Evolutionary conservation across 2,888 invertebrate species (phyloP).

Genomic region (Oscheius onirici): DNA sequence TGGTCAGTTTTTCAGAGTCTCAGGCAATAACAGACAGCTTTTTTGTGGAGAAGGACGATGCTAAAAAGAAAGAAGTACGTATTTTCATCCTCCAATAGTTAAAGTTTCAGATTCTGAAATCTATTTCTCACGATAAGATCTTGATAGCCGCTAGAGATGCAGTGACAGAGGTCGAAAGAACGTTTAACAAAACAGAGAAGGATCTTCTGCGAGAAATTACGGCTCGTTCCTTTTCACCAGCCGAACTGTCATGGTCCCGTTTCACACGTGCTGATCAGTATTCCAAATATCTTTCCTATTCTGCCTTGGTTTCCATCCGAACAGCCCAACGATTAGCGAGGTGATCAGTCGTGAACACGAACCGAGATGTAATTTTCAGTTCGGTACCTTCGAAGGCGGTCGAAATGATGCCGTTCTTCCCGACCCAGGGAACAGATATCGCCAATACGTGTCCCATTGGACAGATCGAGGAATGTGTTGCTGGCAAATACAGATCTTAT

Average conservation of each 20-base stretch:
- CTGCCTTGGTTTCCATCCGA: conserved; percentile 62
- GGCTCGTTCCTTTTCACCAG: conserved; percentile 21
- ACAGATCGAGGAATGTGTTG: conserved; percentile 67
- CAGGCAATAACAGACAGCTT: background rate
- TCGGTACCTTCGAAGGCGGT: conserved; percentile 6
- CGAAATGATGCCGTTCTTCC: conserved; percentile 37
- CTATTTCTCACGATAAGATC: conserved; percentile 39
- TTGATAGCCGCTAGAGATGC: conserved; percentile 46
- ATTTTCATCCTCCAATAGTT: background rate
- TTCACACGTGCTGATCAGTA: conserved; percentile 57
- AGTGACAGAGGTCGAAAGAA: conserved; percentile 42
- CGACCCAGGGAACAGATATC: conserved; percentile 55
- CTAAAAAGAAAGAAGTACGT: conserved; percentile 23
- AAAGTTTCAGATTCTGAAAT: conserved; percentile 38
- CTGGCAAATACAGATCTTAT: conserved; percentile 68
- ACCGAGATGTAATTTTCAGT: background rate
- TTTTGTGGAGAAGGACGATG: conserved; percentile 3
- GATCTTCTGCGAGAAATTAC: conserved; percentile 33
- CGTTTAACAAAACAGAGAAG: conserved; percentile 60
- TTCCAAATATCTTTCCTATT: conserved; percentile 67
- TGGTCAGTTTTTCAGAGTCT: background rate
- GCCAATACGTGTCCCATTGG: conserved; percentile 64
- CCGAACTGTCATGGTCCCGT: conserved; percentile 56
- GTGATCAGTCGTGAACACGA: conserved; percentile 31
- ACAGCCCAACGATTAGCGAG: conserved; percentile 55